Percentiles rank a stretch among this genome's conserved stretches.
Conservation (phyloP, 2,888 invertebrate species). For the Mythimna loreyi region DNA sequence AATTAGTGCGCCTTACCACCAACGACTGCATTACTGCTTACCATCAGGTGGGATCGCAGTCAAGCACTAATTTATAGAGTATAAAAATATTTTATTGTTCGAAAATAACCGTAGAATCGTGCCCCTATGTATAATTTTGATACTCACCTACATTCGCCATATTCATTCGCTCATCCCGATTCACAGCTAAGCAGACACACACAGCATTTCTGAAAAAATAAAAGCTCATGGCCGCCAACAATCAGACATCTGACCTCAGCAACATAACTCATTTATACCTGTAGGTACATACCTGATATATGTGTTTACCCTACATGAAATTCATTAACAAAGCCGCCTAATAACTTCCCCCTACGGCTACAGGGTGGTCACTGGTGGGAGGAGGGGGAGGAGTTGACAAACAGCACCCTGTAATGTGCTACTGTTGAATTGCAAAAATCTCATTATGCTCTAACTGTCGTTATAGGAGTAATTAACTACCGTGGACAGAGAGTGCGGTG, state of each 20-base stretch:
- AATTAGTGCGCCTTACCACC: too few species aligned
- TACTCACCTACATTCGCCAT: neutral
- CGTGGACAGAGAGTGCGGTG: constrained; percentile 64
- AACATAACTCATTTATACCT: constrained; percentile 67
- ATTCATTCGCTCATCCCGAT: neutral
- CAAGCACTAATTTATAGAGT: too few species aligned
- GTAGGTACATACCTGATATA: constrained; percentile 62
- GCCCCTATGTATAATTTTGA: neutral
- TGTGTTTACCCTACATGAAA: constrained; percentile 76
- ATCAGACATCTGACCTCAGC: constrained; percentile 60
- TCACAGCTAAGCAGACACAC: neutral
- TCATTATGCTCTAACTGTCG: constrained; percentile 90
- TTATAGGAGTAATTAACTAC: constrained; percentile 90
- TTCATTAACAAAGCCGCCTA: constrained; percentile 85
- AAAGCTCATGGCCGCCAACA: constrained; percentile 40
- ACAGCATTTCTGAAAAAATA: constrained; percentile 29
- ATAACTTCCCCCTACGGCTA: constrained; percentile 77
- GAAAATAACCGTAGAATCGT: neutral
- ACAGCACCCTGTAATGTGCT: constrained; percentile 87
- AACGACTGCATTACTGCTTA: too few species aligned
- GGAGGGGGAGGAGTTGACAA: constrained; percentile 76
- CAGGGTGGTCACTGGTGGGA: constrained; percentile 63
- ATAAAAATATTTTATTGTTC: too few species aligned
- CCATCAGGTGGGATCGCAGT: too few species aligned
- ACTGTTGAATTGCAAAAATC: constrained; percentile 91